phyloP scores from a whole-genome alignment of 2,797 vertebrate genomes.

The Pempheris klunzingeri region DNA sequence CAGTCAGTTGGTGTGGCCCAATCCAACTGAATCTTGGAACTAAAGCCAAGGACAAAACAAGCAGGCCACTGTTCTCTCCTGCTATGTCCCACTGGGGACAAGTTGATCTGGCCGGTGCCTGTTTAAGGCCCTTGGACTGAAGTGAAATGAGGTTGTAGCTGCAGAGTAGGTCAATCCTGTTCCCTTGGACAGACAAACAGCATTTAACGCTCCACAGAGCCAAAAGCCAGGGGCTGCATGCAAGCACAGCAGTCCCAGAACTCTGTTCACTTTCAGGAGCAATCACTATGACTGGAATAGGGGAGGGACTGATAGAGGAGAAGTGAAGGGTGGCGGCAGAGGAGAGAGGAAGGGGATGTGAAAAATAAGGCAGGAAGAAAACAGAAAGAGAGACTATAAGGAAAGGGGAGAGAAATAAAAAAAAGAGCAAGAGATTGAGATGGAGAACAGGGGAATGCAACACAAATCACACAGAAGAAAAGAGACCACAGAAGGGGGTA shows the following conservation, averaged over 20 bases:
- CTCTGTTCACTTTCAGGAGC: slow-evolving; percentile 41
- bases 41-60: slow-evolving; percentile 77
- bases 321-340: slow-evolving; percentile 23
- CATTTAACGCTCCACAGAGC: slow-evolving; percentile 54
- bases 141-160: slow-evolving; percentile 73
- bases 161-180: slow-evolving; percentile 74
- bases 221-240: slow-evolving; percentile 41
- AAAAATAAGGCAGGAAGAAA: slow-evolving; percentile 18
- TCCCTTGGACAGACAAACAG: slow-evolving; percentile 57
- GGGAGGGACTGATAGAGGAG: slow-evolving; percentile 8
- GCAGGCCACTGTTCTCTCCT: slow-evolving; percentile 76
- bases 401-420: slow-evolving; percentile 3
- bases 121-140: slow-evolving; percentile 65
- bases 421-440: slow-evolving; percentile 17
- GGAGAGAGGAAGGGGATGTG: slow-evolving; percentile 27
- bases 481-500: slow-evolving; percentile 36
- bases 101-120: slow-evolving; percentile 64
- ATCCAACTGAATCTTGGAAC: slow-evolving; percentile 58
- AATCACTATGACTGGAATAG: slow-evolving; percentile 26
- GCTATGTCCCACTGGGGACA: slow-evolving; percentile 67
- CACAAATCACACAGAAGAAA: slow-evolving; percentile 34
- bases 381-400: slow-evolving; percentile 10
- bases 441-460: slow-evolving; percentile 18
- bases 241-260: slow-evolving; percentile 40
- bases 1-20: slow-evolving; percentile 61